These are phyloP conservation scores for Aplocera efformata DNA, from an alignment of 2,888 invertebrate genomes.

Conservation along the genomic window DNA sequence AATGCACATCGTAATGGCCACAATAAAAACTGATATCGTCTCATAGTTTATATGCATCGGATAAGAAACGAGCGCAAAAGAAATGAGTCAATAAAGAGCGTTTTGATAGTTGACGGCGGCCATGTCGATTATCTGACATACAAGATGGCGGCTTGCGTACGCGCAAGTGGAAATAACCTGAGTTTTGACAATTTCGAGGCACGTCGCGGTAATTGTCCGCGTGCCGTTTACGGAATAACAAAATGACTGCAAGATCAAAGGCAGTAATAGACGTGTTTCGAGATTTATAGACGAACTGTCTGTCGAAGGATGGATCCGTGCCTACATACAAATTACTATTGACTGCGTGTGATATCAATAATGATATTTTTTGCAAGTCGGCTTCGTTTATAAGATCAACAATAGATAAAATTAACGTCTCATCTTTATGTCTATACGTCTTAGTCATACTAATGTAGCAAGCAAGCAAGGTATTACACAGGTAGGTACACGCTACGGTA, in stretches of 20 bases:
- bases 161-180: slow-evolving; percentile 45
- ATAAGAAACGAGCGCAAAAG: slow-evolving; percentile 43
- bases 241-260: slow-evolving; percentile 73
- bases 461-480: neutral
- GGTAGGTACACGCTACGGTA: neutral
- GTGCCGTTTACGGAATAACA: slow-evolving; percentile 67
- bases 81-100: slow-evolving; percentile 49
- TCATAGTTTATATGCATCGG: slow-evolving; percentile 47
- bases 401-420: slow-evolving; percentile 28
- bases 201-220: slow-evolving; percentile 72
- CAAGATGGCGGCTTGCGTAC: slow-evolving; percentile 41
- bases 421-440: slow-evolving; percentile 23
- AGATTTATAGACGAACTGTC: slow-evolving; percentile 68
- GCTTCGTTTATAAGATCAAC: slow-evolving; percentile 28
- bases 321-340: slow-evolving; percentile 45
- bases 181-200: slow-evolving; percentile 63
- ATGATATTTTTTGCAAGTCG: slow-evolving; percentile 31
- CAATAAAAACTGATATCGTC: slow-evolving; percentile 62
- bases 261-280: slow-evolving; percentile 71
- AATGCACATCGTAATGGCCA: slow-evolving; percentile 71
- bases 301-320: slow-evolving; percentile 62
- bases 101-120: slow-evolving; percentile 34
- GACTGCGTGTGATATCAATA: slow-evolving; percentile 26
- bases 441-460: slow-evolving; percentile 23
- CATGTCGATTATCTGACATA: slow-evolving; percentile 47